Evolutionary conservation across 2,888 invertebrate species (phyloP), one percentile per base, ranked within the genome.

Genomic region (Torymus auratus): DNA sequence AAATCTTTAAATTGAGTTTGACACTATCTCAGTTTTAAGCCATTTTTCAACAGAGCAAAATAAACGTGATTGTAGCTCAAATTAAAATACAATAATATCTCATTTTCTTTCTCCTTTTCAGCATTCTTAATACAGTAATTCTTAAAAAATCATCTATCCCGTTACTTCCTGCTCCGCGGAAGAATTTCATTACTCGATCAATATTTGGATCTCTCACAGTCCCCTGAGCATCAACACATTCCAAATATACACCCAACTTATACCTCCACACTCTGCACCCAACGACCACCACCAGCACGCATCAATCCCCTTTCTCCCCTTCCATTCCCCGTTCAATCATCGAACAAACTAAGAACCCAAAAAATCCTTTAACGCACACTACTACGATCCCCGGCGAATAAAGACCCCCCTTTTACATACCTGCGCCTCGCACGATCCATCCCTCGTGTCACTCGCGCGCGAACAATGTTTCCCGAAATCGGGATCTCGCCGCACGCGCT

Each of bases 151-250:
- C 5, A 41, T 41, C 41, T 10, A 41, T 41, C 41, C 41, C 41
- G 41, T 41, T 41, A 41, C 41, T 41, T 41, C 41, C 41, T 41
- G 7, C 41, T 41, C 41, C 7, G 41, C 55, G 53, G 74, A 77
- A 77, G 53, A 70, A 80, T 81, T 71, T 14, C 17, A 5, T 7
- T 41, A 15, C 7, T 13, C 70, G 75, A 85, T 86, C 85, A 87
- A 87, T 87, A 87, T 87, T 87, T 86, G 82, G 87, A 86, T 83
- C 85, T 83, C 83, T 84, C 82, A 71, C 82, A 28, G 55, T 80
- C 84, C 83, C 82, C 83, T 70, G 72, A 70, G 72, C 83, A 83
- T 87, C 87, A 86, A 87, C 88, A 87, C 88, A 88, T 88, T 84
- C 86, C 87, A 88, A 88, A 62, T 72, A 28, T 7, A 28, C 12